A percentile compares a stretch with the other conserved stretches of the same genome.
These are phyloP conservation scores for Sclerodermus sp. DNA, from an alignment of 2,888 invertebrate species.

Conservation along the genomic window DNA sequence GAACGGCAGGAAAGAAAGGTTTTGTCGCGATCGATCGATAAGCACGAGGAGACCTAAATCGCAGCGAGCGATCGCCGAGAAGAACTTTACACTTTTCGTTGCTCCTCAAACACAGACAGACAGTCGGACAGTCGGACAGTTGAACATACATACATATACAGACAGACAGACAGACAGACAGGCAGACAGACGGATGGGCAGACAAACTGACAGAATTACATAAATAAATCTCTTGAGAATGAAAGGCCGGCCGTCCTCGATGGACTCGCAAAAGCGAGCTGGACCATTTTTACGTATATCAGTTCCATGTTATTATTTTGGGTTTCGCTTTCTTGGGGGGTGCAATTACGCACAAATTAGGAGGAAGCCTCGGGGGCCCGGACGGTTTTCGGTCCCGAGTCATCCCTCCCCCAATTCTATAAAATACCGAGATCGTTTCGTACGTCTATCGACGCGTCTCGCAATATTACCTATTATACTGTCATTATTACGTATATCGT, in stretches of 20 bases:
- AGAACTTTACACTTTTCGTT: conserved; percentile 34
- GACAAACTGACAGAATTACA: conserved; percentile 48
- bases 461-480: conserved; percentile 31
- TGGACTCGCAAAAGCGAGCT: conserved; percentile 34
- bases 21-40: conserved; percentile 21
- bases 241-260: conserved; percentile 50
- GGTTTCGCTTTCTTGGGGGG: too few relatives aligned
- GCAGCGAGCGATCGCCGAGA: conserved; percentile 43
- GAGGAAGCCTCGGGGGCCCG: too few relatives aligned
- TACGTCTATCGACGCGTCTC: too few relatives aligned
- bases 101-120: conserved; percentile 42
- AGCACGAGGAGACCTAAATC: conserved; percentile 21
- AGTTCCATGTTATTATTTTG: conserved; percentile 22
- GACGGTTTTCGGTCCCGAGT: too few relatives aligned
- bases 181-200: too few relatives aligned
- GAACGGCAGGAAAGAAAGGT: background rate
- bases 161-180: too few relatives aligned
- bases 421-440: too few relatives aligned
- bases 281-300: conserved; percentile 56
- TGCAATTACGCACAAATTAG: too few relatives aligned
- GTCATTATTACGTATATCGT: conserved; percentile 53
- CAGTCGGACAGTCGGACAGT: too few relatives aligned
- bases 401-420: too few relatives aligned
- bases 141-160: too few relatives aligned
- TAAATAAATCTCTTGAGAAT: conserved; percentile 53